Evolutionary conservation across 2,888 invertebrate genomes (phyloP), one percentile per base, ranked within the genome.

Genomic region (Listrodromus nycthemerus): DNA sequence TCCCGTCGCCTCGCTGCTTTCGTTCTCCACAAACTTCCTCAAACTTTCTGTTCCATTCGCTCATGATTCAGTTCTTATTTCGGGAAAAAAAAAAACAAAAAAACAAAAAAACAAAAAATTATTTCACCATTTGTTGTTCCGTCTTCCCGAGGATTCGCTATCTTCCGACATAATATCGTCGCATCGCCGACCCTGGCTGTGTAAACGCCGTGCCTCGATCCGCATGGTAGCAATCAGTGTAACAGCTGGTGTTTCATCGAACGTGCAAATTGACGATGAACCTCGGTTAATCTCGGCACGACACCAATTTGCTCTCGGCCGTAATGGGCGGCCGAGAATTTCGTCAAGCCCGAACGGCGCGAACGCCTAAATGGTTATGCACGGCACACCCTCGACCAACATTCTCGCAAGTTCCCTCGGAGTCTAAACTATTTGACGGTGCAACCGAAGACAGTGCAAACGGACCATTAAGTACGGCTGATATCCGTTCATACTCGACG

Each of bases 221-320:
- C 45, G 16, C 27, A 13, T 19, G n/a, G 45, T 48, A 30, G 41
- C 19, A 73, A 63, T 79, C 70, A 58, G 48, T 66, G 55, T 52
- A 70, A 50, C 79, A 21, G 78, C 55, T 48, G 74, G 48, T 61
- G 27, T 50, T 16, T 13, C 50, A 33, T 48, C 75, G 50, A 75
- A 37, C 65, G 73, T 65, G 69, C 27, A 55, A 74, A 79, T 83
- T 83, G 52, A 73, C 69, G 63, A 69, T 74, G 78, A 30, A 61
- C 69, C 77, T 58, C 48, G 48, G 8, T 73, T 79, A 78, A 78
- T 67, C 67, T 69, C 78, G 41, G 69, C 63, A 45, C 27, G 66
- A n/a, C 30, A n/a, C 61, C 63, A 67, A 73, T 78, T 82, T 52
- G 37, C 37, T 73, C 67, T 50, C 48, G 48, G 41, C 67, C 61